These are phyloP conservation scores for Acrobeloides nanus DNA, from an alignment of 2,888 invertebrate genomes.

Conservation along the genomic window DNA sequence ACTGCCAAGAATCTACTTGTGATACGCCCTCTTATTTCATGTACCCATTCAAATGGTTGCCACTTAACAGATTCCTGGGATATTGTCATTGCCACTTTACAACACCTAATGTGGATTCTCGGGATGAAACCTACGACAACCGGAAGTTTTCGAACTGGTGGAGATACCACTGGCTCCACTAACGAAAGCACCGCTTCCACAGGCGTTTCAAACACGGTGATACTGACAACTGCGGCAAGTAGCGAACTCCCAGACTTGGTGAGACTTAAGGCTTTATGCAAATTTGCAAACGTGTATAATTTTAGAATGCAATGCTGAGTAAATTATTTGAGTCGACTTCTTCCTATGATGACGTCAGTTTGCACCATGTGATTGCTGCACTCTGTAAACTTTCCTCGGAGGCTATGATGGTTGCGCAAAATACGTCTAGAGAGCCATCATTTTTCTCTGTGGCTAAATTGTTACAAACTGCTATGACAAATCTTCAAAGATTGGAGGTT, in stretches of 20 bases:
- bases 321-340: constrained; percentile 30
- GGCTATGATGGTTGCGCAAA: constrained; percentile 58
- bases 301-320: constrained; percentile 22
- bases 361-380: constrained; percentile 91
- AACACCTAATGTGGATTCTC: constrained; percentile 81
- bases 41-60: constrained; percentile 84
- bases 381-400: constrained; percentile 89
- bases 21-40: constrained; percentile 78
- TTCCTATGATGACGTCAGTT: constrained; percentile 39
- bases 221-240: constrained; percentile 90
- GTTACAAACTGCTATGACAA: constrained; percentile 91
- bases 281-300: not conserved
- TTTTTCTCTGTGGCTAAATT: constrained; percentile 92
- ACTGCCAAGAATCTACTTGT: constrained; percentile 95
- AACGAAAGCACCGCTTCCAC: constrained; percentile 9
- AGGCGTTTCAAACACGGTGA: constrained; percentile 55
- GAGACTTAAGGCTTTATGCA: constrained; percentile 31
- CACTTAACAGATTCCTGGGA: constrained; percentile 89
- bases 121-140: constrained; percentile 89
- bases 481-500: constrained; percentile 82
- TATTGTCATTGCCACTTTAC: constrained; percentile 80
- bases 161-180: constrained; percentile 28
- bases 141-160: constrained; percentile 65
- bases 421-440: constrained; percentile 73
- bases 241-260: constrained; percentile 77